These are phyloP conservation scores for Sciurus carolinensis DNA, from an alignment of 2,797 vertebrate genomes.

Conservation along the genomic window DNA sequence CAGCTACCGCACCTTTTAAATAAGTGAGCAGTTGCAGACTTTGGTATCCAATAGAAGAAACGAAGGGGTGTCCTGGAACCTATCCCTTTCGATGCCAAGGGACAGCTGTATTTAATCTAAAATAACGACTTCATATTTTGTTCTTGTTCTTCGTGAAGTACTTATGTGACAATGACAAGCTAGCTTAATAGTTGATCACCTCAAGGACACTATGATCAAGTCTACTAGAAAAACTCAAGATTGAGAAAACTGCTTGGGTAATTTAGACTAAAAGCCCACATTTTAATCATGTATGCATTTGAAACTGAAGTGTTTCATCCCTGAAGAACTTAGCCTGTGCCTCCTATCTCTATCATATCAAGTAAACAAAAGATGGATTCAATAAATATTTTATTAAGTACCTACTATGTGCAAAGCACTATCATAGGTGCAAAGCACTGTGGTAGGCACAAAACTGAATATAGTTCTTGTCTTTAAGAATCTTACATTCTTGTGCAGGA, in stretches of 20 bases:
- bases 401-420: neutral
- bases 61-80: neutral
- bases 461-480: conserved; percentile 29
- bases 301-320: conserved; percentile 43
- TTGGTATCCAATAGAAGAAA: neutral
- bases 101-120: conserved; percentile 17
- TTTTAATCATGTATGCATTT: conserved; percentile 21
- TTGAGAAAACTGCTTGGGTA: neutral
- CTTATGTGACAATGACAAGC: conserved; percentile 33
- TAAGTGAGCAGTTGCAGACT: neutral
- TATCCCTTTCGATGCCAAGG: neutral
- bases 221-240: conserved; percentile 41
- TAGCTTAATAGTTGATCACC: conserved; percentile 13
- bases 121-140: neutral
- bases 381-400: conserved; percentile 38
- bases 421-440: neutral
- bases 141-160: conserved; percentile 17
- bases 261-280: conserved; percentile 50
- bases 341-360: conserved; percentile 14
- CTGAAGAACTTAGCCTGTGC: neutral
- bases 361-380: conserved; percentile 33
- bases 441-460: conserved; percentile 14
- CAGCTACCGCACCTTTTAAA: neutral
- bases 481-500: conserved; percentile 23
- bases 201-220: neutral